Evolutionary conservation across 1,140 invertebrate species (phyloP).

Genomic region (Maniola jurtina): DNA sequence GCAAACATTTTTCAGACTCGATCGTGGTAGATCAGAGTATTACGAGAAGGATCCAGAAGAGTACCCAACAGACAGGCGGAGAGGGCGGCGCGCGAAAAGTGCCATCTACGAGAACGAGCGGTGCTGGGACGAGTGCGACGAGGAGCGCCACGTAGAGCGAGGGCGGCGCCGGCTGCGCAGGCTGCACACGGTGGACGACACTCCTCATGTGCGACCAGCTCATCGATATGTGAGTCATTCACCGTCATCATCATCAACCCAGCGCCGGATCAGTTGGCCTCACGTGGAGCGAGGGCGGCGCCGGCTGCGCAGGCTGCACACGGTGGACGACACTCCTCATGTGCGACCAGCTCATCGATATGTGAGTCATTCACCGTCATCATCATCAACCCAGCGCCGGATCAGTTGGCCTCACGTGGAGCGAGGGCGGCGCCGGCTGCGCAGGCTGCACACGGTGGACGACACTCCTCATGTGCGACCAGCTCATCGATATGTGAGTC

Average conservation of each 20-base stretch:
- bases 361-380: constrained; percentile 15
- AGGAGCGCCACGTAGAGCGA: constrained; percentile 28
- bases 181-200: constrained; percentile 58
- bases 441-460: constrained; percentile 56
- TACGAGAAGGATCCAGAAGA: constrained; percentile 54
- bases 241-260: no score
- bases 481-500: constrained; percentile 23
- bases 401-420: no score
- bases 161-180: constrained; percentile 39
- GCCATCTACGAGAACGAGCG: constrained; percentile 58
- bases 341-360: constrained; percentile 24
- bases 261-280: no score
- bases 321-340: constrained; percentile 49
- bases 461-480: constrained; percentile 35
- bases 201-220: constrained; percentile 17
- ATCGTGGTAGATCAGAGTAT: constrained; percentile 61
- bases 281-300: constrained; percentile 29
- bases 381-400: no score
- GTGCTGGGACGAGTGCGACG: constrained; percentile 39
- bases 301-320: constrained; percentile 48
- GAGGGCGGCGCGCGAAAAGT: constrained; percentile 55
- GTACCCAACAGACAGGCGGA: constrained; percentile 27
- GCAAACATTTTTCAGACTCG: constrained; percentile 27
- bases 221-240: constrained; percentile 22
- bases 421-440: constrained; percentile 33